Evolutionary conservation across 2,888 invertebrate genomes (phyloP).

Genomic region (Leptinotarsa juncta): DNA sequence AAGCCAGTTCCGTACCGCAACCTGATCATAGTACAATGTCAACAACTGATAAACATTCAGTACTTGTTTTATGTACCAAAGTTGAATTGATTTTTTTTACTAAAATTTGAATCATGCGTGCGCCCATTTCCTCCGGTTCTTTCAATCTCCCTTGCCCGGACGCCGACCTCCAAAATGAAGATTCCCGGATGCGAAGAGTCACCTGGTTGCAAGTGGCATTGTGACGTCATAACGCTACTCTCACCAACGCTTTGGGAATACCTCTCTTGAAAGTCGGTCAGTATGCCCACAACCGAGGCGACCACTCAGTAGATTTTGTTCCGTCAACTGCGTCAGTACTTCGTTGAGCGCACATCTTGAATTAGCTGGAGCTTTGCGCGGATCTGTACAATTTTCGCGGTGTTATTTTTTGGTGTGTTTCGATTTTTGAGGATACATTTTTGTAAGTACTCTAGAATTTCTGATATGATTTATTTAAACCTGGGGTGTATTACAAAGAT

Average conservation of each 20-base stretch:
- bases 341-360: constrained; percentile 26
- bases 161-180: constrained; percentile 33
- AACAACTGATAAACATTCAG: no score
- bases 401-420: constrained; percentile 4
- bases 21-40: no score
- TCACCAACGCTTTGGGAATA: constrained; percentile 57
- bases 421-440: constrained; percentile 15
- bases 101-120: no score
- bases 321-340: constrained; percentile 31
- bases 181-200: constrained; percentile 55
- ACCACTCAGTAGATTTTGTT: constrained; percentile 37
- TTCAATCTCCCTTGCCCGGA: constrained; percentile 19
- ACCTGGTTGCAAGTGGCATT: constrained; percentile 53
- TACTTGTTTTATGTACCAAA: no score
- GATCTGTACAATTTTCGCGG: constrained; percentile 1
- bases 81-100: no score
- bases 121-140: not conserved
- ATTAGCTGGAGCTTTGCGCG: not conserved
- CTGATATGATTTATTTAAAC: not conserved
- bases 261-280: constrained; percentile 62
- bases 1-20: no score
- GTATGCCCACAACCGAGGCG: constrained; percentile 53
- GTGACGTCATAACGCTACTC: constrained; percentile 57
- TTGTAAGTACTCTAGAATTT: constrained; percentile 19
- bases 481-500: not conserved